phyloP scores from a whole-genome alignment of 2,797 vertebrate genomes.

The Diplodus sargus region DNA sequence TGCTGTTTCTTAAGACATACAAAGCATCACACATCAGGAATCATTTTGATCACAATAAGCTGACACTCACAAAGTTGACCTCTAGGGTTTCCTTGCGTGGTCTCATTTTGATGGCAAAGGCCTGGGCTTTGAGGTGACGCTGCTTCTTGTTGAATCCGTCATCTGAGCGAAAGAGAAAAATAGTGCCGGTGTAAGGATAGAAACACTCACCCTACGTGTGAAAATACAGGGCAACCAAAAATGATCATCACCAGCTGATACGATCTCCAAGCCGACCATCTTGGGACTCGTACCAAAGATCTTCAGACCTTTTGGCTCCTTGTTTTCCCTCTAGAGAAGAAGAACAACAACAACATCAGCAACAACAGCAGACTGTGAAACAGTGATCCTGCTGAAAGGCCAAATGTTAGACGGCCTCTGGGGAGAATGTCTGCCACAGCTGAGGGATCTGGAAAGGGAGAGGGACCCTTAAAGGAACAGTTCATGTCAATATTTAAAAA shows the following conservation, averaged over 20 bases:
- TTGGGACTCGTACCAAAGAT: slow-evolving; percentile 93
- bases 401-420: slow-evolving; percentile 16
- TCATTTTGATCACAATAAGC: background rate
- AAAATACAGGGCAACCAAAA: slow-evolving; percentile 14
- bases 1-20: background rate
- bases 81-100: slow-evolving; percentile 95
- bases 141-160: slow-evolving; percentile 91
- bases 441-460: slow-evolving; percentile 5
- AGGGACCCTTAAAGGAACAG: background rate
- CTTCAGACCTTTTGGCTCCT: slow-evolving; percentile 93
- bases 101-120: slow-evolving; percentile 97
- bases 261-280: slow-evolving; percentile 91
- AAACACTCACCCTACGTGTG: background rate
- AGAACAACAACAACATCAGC: background rate
- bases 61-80: slow-evolving; percentile 96
- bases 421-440: slow-evolving; percentile 4
- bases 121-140: slow-evolving; percentile 92
- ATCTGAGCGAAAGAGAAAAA: slow-evolving; percentile 76
- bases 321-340: slow-evolving; percentile 87
- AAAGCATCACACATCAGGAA: background rate
- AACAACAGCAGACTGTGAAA: slow-evolving; percentile 33
- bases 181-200: background rate
- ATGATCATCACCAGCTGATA: slow-evolving; percentile 79
- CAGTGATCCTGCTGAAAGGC: slow-evolving; percentile 16
- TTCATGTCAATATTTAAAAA: too few relatives aligned